Percentiles rank a stretch among this genome's conserved stretches.
phyloP scores from a whole-genome alignment of 2,888 invertebrate species.

The Acrobasis repandana region DNA sequence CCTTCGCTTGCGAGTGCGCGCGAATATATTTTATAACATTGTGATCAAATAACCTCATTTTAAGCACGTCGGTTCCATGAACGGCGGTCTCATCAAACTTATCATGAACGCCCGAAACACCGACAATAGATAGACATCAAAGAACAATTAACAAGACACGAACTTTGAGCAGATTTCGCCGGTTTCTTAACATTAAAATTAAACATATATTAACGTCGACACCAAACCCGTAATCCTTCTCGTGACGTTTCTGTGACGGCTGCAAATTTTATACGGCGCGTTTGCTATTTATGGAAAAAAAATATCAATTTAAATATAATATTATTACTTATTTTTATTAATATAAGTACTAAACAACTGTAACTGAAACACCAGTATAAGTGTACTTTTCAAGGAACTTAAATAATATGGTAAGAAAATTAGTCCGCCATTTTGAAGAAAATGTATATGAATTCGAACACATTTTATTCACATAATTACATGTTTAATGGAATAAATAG shows the following conservation, averaged over 20 bases:
- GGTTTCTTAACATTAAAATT: slow-evolving; percentile 6
- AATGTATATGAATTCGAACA: too few relatives aligned
- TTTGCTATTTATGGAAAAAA: neutral
- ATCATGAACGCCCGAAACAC: neutral
- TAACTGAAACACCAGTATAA: too few relatives aligned
- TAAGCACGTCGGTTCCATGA: neutral
- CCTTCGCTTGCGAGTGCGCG: neutral
- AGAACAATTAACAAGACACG: slow-evolving; percentile 7
- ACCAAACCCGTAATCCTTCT: slow-evolving; percentile 25
- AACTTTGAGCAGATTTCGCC: neutral
- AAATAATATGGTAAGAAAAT: too few relatives aligned
- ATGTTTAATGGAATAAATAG: too few relatives aligned
- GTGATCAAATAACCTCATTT: neutral
- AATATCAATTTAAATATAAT: too few relatives aligned
- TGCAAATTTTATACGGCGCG: neutral
- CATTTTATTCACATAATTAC: too few relatives aligned
- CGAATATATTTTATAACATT: too few relatives aligned
- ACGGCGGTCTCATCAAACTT: neutral
- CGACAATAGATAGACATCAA: slow-evolving; percentile 5
- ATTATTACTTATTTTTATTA: too few relatives aligned
- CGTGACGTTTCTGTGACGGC: slow-evolving; percentile 39
- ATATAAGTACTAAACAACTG: too few relatives aligned
- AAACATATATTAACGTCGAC: neutral
- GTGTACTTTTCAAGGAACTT: too few relatives aligned
- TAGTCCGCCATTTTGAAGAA: too few relatives aligned